phyloP scores from a whole-genome alignment of 2,888 invertebrate species.

The Polyommatus icarus region DNA sequence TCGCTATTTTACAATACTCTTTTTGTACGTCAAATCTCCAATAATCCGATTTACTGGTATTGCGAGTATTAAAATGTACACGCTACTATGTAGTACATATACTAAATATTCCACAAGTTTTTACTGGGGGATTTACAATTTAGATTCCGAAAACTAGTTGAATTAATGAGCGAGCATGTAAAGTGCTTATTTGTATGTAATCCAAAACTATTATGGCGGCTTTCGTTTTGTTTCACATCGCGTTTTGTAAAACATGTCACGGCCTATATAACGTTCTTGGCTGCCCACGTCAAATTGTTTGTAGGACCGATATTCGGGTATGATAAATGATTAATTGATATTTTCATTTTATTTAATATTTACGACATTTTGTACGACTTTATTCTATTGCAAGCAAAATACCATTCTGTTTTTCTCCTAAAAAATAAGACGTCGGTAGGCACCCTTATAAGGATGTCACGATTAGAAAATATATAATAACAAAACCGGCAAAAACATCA shows the following conservation, averaged over 20 bases:
- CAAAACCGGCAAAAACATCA: not conserved
- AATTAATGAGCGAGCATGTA: not conserved
- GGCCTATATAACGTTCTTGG: not conserved
- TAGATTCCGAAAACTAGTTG: not conserved
- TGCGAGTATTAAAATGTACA: not conserved
- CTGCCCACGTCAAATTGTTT: not conserved
- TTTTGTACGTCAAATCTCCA: too few species aligned
- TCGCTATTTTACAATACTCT: too few species aligned
- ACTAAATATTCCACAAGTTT: constrained; percentile 5
- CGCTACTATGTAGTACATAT: not conserved
- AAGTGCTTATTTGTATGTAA: not conserved
- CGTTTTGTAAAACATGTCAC: not conserved
- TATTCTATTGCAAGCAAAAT: not conserved
- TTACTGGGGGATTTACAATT: constrained; percentile 31
- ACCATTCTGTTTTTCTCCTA: not conserved
- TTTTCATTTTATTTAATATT: not conserved
- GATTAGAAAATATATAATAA: not conserved
- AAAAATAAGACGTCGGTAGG: not conserved
- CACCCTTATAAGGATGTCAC: not conserved
- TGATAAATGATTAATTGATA: not conserved
- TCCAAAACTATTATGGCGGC: not conserved
- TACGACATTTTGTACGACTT: not conserved
- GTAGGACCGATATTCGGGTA: not conserved
- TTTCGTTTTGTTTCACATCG: not conserved
- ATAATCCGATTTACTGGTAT: too few species aligned